These are phyloP conservation scores for Caenorhabditis angaria DNA, from an alignment of 2,888 invertebrate species.

Conservation along the genomic window DNA sequence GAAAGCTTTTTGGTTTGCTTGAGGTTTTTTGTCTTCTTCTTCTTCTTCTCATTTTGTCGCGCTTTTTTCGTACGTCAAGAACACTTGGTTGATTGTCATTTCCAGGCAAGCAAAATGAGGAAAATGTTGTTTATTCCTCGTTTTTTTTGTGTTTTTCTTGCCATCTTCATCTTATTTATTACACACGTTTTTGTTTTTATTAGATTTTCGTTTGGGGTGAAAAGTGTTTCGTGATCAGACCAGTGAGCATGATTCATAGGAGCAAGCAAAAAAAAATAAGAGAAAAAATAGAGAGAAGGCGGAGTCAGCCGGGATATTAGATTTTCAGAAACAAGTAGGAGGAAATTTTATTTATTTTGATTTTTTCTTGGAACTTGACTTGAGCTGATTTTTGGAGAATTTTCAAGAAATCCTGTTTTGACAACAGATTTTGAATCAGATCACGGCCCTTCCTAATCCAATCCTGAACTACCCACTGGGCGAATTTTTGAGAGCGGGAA, in stretches of 20 bases:
- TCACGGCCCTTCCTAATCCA: too few species aligned
- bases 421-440: too few species aligned
- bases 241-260: not conserved
- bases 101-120: not conserved
- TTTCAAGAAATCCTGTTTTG: too few species aligned
- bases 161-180: not conserved
- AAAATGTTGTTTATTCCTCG: not conserved
- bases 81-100: constrained; percentile 5
- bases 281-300: too few species aligned
- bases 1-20: not conserved
- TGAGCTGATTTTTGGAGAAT: too few species aligned
- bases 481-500: too few species aligned
- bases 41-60: not conserved
- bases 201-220: not conserved
- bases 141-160: not conserved
- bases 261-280: not conserved
- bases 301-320: too few species aligned
- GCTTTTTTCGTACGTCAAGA: not conserved
- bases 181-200: not conserved
- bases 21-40: not conserved
- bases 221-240: not conserved
- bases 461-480: too few species aligned
- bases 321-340: too few species aligned
- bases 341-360: too few species aligned
- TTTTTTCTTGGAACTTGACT: too few species aligned